A percentile compares a stretch with the other conserved stretches of the same genome.
Evolutionary conservation across 2,113 vertebrate genomes (phyloP).

Genomic region (Natator depressus): DNA sequence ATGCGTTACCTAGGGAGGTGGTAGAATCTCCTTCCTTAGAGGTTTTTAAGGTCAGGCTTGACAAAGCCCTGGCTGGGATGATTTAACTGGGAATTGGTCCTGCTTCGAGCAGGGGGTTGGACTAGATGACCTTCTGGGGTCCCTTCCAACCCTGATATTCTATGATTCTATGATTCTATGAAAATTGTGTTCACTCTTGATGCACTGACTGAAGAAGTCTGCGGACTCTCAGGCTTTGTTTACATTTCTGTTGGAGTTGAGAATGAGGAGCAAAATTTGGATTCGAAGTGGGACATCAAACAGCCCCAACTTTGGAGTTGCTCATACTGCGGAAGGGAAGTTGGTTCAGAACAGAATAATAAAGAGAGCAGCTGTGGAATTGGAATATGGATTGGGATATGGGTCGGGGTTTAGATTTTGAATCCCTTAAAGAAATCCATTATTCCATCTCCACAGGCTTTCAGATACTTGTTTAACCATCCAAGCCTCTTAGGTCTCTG

Average conservation of each 20-base stretch:
- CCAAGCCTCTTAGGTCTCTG: neutral
- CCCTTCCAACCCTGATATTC: too few species aligned
- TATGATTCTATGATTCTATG: too few species aligned
- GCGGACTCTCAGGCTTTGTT: accelerated
- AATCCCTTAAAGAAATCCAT: neutral
- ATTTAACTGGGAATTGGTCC: too few species aligned
- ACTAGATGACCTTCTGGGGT: too few species aligned
- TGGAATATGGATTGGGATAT: neutral
- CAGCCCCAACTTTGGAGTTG: neutral
- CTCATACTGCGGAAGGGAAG: neutral
- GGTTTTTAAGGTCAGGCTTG: too few species aligned
- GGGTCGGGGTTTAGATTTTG: neutral
- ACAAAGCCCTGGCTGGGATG: too few species aligned
- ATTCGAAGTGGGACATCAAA: neutral
- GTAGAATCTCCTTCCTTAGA: too few species aligned
- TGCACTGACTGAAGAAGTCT: neutral
- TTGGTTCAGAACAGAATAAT: neutral
- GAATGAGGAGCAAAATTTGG: neutral
- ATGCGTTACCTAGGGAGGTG: too few species aligned
- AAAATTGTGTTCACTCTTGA: neutral
- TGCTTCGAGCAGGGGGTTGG: too few species aligned
- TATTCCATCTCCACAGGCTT: neutral
- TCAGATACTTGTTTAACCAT: neutral
- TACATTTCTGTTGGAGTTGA: accelerated
- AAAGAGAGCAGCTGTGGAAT: neutral